Percentiles rank a stretch among this genome's conserved stretches.
These are phyloP conservation scores for Pogonus chalceus DNA, from an alignment of 1,140 invertebrate species.

Conservation along the genomic window DNA sequence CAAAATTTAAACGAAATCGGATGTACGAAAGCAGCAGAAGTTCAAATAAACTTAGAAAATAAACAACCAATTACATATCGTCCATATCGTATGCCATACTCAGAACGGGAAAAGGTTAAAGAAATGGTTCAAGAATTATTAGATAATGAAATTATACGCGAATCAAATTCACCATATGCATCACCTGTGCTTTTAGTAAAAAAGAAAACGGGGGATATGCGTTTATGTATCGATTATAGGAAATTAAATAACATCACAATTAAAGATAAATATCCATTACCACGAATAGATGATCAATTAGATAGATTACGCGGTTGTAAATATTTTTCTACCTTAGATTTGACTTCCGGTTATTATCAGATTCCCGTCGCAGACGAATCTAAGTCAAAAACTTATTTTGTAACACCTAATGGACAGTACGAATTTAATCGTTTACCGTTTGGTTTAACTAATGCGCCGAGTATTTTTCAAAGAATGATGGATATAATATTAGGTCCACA, in stretches of 20 bases:
- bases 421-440: conserved; percentile 36
- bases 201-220: conserved; percentile 22
- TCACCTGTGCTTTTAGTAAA: conserved; percentile 22
- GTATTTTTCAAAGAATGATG: conserved; percentile 34
- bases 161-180: conserved; percentile 23
- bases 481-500: conserved; percentile 25
- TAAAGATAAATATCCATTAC: conserved; percentile 35
- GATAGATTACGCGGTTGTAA: conserved; percentile 23
- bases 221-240: conserved; percentile 34
- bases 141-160: conserved; percentile 20
- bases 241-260: conserved; percentile 34
- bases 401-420: conserved; percentile 28
- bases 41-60: conserved; percentile 12
- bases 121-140: conserved; percentile 18
- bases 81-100: conserved; percentile 15
- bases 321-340: conserved; percentile 29
- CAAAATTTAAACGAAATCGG: conserved; percentile 7
- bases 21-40: conserved; percentile 4
- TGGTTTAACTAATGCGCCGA: conserved; percentile 32
- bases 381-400: conserved; percentile 7
- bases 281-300: conserved; percentile 33
- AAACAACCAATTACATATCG: conserved; percentile 16
- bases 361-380: conserved; percentile 12
- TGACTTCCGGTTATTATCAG: conserved; percentile 13
- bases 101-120: conserved; percentile 10